Conservation (phyloP, 23 tunicate genomes). For the Diplosoma virens region DNA sequence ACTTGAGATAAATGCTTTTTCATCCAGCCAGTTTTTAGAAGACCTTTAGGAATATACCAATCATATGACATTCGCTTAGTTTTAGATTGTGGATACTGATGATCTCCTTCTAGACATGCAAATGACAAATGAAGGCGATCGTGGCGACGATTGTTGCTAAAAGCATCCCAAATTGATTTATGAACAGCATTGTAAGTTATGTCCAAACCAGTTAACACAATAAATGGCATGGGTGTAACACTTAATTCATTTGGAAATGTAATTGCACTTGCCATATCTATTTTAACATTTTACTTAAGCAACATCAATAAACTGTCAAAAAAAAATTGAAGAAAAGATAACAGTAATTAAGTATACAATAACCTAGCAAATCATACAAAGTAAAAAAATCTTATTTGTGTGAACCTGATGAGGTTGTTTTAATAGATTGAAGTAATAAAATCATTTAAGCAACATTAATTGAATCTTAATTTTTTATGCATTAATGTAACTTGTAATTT, state of each 20-base stretch:
- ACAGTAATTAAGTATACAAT: too few species aligned
- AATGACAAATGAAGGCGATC: constrained; percentile 61
- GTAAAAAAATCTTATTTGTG: too few species aligned
- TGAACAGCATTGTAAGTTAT: constrained; percentile 87
- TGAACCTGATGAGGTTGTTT: too few species aligned
- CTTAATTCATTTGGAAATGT: constrained; percentile 64
- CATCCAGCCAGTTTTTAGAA: constrained; percentile 79
- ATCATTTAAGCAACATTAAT: too few species aligned
- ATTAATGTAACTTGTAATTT: too few species aligned
- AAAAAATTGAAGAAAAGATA: too few species aligned
- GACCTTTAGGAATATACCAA: constrained; percentile 93
- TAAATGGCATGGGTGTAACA: constrained; percentile 57
- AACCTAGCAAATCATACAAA: too few species aligned
- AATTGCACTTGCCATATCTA: constrained; percentile 48
- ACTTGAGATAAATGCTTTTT: constrained; percentile 63
- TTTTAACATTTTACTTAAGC: too few species aligned
- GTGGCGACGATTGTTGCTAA: constrained; percentile 69
- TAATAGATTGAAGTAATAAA: too few species aligned
- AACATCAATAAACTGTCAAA: too few species aligned
- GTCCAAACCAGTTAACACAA: constrained; percentile 86
- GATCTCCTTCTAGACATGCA: constrained; percentile 84
- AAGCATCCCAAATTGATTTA: constrained; percentile 90
- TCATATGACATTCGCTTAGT: constrained; percentile 85
- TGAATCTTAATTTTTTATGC: too few species aligned
- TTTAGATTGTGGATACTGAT: constrained; percentile 66